Evolutionary conservation across 1,140 invertebrate species (phyloP), one percentile per base, ranked within the genome.

Genomic region (Lucilia sericata): DNA sequence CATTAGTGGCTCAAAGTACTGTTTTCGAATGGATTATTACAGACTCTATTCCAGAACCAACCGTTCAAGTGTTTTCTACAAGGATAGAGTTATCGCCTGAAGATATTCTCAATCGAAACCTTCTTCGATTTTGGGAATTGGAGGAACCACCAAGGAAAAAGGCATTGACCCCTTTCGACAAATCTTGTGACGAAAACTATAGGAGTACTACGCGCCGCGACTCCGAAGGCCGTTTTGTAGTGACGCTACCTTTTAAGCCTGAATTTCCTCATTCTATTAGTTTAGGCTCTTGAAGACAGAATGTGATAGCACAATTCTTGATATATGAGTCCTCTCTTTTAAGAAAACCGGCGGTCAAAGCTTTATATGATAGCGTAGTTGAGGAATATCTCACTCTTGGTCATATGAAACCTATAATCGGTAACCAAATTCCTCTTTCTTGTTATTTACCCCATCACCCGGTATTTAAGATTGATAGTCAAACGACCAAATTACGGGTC

Each of bases 361-460:
- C n/a, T 5, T 17, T 7, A n/a, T 60, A 17, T 60, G 55, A 60
- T 60, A 14, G 1, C 12, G 55, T 60, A 2, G 14, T 60, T n/a
- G 8, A 34, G 25, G 14, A 30, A 36, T 25, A 21, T 14, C 14
- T 14, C 12, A 25, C 17, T 14, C 21, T 75, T 5, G 25, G 10
- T 3, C 30, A 75, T 14, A 75, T 75, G 74, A 25, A 17, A 17
- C 25, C 12, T 9, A 12, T 75, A 10, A 14, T 34, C 2, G 42
- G 10, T 7, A 10, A 42, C 7, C 7, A 7, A 8, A 42, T 10
- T 42, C 42, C 42, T 42, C 42, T 2, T 17, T 60, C 55, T 13
- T 86, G 85, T 84, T 86, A 74, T 60, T 13, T 91, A n/a, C 88
- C 90, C n/a, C 90, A 92, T 85, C 87, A 88, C 49, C 60, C 82